These are phyloP conservation scores for Meles meles DNA, from an alignment of 2,113 vertebrate genomes.

Conservation along the genomic window DNA sequence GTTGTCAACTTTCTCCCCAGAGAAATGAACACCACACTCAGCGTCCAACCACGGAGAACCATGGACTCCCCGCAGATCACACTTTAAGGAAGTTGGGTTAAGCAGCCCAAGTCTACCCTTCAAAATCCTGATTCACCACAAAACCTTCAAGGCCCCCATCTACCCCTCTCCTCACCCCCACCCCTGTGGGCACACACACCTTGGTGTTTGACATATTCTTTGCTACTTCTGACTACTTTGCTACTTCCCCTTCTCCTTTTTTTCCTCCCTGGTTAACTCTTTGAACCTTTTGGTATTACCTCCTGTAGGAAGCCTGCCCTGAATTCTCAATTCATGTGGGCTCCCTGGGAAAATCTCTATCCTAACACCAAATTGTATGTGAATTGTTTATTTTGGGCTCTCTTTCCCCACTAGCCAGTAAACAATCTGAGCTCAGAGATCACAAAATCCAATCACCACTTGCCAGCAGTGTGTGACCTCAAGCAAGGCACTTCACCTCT, in stretches of 20 bases:
- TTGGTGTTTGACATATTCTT: not conserved
- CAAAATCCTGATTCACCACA: not conserved
- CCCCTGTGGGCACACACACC: not conserved
- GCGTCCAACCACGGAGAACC: not conserved
- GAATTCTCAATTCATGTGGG: not conserved
- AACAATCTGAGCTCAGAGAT: not conserved
- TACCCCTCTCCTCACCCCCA: not conserved
- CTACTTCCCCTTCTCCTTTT: not conserved
- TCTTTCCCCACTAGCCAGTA: not conserved
- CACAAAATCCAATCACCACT: not conserved
- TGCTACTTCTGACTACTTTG: not conserved
- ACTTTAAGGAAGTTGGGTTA: not conserved
- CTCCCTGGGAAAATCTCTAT: not conserved
- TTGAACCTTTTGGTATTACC: not conserved
- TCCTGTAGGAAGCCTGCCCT: not conserved
- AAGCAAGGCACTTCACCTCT: not conserved
- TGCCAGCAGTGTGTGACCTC: not conserved
- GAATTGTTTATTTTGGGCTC: not conserved
- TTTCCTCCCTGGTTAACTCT: not conserved
- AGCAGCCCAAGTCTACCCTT: not conserved
- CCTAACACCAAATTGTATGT: not conserved
- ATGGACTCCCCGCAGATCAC: not conserved
- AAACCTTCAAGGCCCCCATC: not conserved
- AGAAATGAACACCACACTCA: not conserved
- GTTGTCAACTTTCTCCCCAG: not conserved